Base-by-base conservation (phyloP, 2,797 vertebrate species). In the Muscicapa striata region DNA sequence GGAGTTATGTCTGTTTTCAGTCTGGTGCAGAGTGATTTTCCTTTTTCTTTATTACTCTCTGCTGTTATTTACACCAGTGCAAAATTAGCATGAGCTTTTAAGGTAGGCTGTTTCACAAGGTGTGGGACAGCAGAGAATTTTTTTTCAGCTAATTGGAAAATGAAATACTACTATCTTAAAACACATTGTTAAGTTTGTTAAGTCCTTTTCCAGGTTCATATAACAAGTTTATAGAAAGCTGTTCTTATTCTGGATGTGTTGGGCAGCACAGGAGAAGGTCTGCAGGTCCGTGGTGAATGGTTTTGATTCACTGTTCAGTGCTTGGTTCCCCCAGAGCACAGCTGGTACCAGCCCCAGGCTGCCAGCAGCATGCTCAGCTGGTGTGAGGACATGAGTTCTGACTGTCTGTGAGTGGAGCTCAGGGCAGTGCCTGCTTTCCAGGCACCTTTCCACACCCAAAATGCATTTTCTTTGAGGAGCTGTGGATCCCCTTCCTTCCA, bases 101-200 rank as follows among this genome's bases (percentile, higher is more conserved):
- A 84, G 76, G 41, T 61, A 49, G 36, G 21, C 19, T 66, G 8
- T 69, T 94, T 76, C 70, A 91, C 52, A 77, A 84, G 36, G 55
- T 59, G 34, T 15, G 38, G 55, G 30, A 41, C 66, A 82, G 63
- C 1, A 1, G 38, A 91, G 38, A 29, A 5, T 5, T 52, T 51
- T 84, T 91, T 78, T 79, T 32, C 29, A 52, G 51, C 41, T 88
- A 84, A 79, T n/a, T 59, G 49, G 57, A 79, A 83, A 90, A 90
- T 23, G 2, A 93, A 93, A 76, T 82, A 54, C n/a, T 66, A 7
- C 40, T 63, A 18, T 68, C 51, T 93, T 95, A 94, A 84, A 94
- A 78, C 85, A 93, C 72, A 40, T 91, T 4, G 1, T 85, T 92
- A 93, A 80, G 34, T 77, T 79, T 89, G 13, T 82, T 38, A 87